These are phyloP conservation scores for Saccostrea cuccullata DNA, from an alignment of 1,140 invertebrate genomes.

Conservation along the genomic window DNA sequence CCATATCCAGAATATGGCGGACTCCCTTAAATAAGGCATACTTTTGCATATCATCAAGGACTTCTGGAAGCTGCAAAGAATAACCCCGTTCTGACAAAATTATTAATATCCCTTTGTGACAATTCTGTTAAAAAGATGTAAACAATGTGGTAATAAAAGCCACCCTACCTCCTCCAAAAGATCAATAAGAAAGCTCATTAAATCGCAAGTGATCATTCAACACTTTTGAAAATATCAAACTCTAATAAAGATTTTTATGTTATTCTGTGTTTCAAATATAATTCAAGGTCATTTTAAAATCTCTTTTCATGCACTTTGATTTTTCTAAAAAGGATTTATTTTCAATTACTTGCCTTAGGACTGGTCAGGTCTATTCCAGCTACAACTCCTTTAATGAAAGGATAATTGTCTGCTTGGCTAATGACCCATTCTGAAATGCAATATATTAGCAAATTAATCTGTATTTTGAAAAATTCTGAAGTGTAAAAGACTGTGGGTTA, in stretches of 20 bases:
- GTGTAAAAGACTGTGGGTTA: too few species aligned
- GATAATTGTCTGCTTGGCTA: constrained; percentile 59
- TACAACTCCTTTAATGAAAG: constrained; percentile 64
- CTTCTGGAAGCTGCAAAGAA: constrained; percentile 40
- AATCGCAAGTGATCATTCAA: too few species aligned
- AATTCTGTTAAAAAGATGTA: neutral
- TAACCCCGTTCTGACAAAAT: neutral
- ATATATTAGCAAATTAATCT: neutral
- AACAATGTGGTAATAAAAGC: too few species aligned
- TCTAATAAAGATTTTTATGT: too few species aligned
- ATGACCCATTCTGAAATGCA: constrained; percentile 63
- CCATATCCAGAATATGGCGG: constrained; percentile 61
- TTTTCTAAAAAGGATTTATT: too few species aligned
- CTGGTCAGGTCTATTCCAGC: constrained; percentile 62
- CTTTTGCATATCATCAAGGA: constrained; percentile 48
- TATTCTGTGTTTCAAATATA: too few species aligned
- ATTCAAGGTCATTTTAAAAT: too few species aligned
- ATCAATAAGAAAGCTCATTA: too few species aligned
- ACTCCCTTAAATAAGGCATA: constrained; percentile 51
- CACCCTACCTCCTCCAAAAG: too few species aligned
- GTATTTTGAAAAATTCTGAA: too few species aligned
- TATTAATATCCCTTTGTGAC: neutral
- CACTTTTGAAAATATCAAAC: too few species aligned
- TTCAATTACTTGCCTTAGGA: constrained; percentile 29
- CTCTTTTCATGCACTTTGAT: too few species aligned